Base-by-base conservation (phyloP, 2,797 vertebrate genomes). In the Diceros bicornis region DNA sequence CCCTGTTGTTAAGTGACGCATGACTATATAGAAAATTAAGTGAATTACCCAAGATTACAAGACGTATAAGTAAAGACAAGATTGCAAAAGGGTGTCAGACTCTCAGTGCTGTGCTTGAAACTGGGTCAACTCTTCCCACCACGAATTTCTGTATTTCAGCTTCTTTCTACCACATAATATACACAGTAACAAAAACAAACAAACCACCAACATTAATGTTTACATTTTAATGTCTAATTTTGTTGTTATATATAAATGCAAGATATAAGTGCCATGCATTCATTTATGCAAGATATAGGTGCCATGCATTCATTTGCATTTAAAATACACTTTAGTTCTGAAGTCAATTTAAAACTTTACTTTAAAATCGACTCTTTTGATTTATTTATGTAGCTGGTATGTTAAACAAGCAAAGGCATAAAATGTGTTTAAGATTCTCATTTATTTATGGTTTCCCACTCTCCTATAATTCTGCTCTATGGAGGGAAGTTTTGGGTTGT, bases 321-420 rank as follows among this genome's bases (percentile, higher is more conserved):
- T 81, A 74, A 92, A 96, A 79, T 90, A 55, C 77, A 84, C 64
- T 59, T 94, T 71, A 47, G 61, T 55, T 72, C 29, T 90, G 37
- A 87, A 75, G 59, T 64, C 25, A 79, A 17, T 84, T 94, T 83
- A 87, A 59, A 92, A 92, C 1, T 81, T 72, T 59, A 41, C 1
- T 75, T 72, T 64, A 50, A 94, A 81, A 72, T 47, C 9, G 29
- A 11, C 2, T 2, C 1, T 89, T 61, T 64, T 91, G 37, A 81
- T 69, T 92, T 92, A 90, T 89, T 94, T 83, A 71, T 55, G 32
- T 34, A 79, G 17, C 66, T 66, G 32, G 4, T 37, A 69, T 50
- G 25, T 92, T 82, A 74, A 86, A 92, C 7, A 32, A 41, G 14
- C 13, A 66, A 57, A 69, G 50, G 11, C 7, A 55, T n/a, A 32